These are phyloP conservation scores for Sussaba pulchella DNA, from an alignment of 2,888 invertebrate genomes.

Conservation along the genomic window DNA sequence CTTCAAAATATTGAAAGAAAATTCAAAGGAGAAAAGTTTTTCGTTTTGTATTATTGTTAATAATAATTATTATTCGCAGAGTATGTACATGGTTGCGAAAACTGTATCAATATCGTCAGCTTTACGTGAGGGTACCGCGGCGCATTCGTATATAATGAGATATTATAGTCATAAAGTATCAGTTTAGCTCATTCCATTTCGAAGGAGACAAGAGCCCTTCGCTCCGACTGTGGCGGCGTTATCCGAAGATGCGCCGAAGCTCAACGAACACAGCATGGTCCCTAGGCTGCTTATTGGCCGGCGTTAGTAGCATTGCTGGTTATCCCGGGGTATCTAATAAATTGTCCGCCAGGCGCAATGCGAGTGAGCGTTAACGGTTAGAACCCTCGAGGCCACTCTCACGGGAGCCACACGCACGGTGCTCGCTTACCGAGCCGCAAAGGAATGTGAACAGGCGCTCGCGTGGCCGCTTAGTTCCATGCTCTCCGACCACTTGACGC, in stretches of 20 bases:
- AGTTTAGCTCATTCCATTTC: no score
- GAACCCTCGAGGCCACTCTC: constrained; percentile 69
- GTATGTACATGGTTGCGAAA: no score
- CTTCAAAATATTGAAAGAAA: no score
- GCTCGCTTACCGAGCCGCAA: constrained; percentile 55
- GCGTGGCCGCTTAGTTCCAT: constrained; percentile 74
- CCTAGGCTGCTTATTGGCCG: constrained; percentile 33
- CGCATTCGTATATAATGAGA: no score
- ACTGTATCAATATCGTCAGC: no score
- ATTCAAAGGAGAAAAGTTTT: no score
- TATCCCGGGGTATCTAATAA: constrained; percentile 83
- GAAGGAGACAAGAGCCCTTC: not conserved
- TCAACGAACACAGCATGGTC: constrained; percentile 28
- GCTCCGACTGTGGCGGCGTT: constrained; percentile 2
- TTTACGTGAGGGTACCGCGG: no score
- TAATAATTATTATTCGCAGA: no score
- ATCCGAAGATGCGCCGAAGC: constrained; percentile 19
- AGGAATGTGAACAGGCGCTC: constrained; percentile 67
- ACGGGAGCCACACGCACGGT: constrained; percentile 25
- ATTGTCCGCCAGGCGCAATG: constrained; percentile 75
- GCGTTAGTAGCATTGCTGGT: constrained; percentile 81
- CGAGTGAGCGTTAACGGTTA: constrained; percentile 81
- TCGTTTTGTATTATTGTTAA: no score
- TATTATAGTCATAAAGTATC: no score
- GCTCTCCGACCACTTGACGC: no score